A percentile compares a stretch with the other conserved stretches of the same genome.
Conservation (phyloP, 2,797 vertebrate genomes). For the Xerus rutilus region DNA sequence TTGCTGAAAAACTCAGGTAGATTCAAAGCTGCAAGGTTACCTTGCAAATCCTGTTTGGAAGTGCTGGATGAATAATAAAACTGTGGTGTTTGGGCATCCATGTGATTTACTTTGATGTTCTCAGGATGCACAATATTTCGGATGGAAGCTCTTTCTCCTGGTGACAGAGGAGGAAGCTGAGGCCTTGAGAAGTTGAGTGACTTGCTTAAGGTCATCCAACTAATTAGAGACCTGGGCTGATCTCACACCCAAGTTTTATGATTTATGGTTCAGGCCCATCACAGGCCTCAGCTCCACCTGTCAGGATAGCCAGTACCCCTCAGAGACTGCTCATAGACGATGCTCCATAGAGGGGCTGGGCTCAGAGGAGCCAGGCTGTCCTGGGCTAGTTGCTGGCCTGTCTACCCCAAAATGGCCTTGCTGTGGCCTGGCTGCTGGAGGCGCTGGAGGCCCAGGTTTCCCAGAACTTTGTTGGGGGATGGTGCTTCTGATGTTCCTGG, state of each 20-base stretch:
- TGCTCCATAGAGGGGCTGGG: neutral
- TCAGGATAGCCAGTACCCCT: neutral
- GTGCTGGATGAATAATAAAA: neutral
- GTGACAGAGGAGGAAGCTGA: neutral
- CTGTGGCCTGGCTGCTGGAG: conserved; percentile 53
- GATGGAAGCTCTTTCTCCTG: neutral
- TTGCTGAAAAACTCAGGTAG: accelerated
- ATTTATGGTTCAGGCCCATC: neutral
- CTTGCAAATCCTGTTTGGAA: neutral
- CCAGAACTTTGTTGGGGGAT: neutral
- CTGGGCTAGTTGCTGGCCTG: neutral
- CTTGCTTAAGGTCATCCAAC: neutral
- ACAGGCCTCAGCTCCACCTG: neutral
- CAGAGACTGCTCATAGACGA: neutral
- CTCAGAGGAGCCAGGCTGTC: neutral
- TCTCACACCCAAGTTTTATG: neutral
- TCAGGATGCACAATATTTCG: neutral
- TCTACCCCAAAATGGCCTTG: neutral
- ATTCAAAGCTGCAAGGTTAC: neutral
- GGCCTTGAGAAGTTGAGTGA: neutral
- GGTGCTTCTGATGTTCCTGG: neutral
- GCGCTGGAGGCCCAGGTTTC: conserved; percentile 53
- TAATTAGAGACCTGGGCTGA: neutral
- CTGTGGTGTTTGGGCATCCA: accelerated
- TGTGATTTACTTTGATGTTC: neutral